Conservation (phyloP, 1,140 invertebrate species). For the Himalopsyche phryganea region DNA sequence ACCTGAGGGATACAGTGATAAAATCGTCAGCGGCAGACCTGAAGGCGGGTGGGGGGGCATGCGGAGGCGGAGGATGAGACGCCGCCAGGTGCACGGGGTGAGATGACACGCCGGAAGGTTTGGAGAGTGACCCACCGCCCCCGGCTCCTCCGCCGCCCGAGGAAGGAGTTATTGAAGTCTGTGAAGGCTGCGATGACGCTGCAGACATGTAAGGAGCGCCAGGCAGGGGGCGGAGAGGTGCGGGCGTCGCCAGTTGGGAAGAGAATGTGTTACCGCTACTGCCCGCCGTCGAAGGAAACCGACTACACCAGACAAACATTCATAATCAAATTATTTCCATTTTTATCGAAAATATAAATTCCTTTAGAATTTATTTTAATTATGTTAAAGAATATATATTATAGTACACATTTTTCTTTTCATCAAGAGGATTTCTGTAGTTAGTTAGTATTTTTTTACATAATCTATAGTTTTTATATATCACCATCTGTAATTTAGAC, state of each 20-base stretch:
- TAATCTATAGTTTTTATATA: too few relatives aligned
- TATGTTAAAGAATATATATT: too few relatives aligned
- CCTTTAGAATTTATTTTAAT: too few relatives aligned
- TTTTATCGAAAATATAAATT: too few relatives aligned
- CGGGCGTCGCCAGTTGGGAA: conserved; percentile 49
- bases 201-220: conserved; percentile 72
- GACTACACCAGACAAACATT: conserved; percentile 34
- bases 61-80: conserved; percentile 63
- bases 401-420: too few relatives aligned
- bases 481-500: too few relatives aligned
- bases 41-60: conserved; percentile 76
- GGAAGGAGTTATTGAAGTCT: conserved; percentile 54
- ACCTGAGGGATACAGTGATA: conserved; percentile 62
- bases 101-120: conserved; percentile 48
- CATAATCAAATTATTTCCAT: too few relatives aligned
- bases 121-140: conserved; percentile 69
- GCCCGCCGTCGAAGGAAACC: conserved; percentile 53
- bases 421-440: too few relatives aligned
- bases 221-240: conserved; percentile 61
- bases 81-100: conserved; percentile 71
- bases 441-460: too few relatives aligned
- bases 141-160: conserved; percentile 51
- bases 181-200: conserved; percentile 77
- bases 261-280: conserved; percentile 71
- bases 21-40: conserved; percentile 65